Conservation (phyloP, 2,797 vertebrate species). For the Tadarida brasiliensis region DNA sequence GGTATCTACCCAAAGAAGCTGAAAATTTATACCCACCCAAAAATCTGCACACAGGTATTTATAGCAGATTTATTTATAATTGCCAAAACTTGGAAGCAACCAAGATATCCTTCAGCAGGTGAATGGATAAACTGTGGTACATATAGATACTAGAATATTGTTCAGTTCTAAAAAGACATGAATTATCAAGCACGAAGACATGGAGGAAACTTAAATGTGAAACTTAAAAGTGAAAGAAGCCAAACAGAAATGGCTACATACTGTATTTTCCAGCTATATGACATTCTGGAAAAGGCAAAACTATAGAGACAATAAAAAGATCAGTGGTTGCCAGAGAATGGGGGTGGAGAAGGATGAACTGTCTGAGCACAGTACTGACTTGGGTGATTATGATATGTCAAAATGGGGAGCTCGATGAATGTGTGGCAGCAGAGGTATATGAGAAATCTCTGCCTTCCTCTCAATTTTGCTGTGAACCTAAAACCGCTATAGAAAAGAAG, state of each 20-base stretch:
- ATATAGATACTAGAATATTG: neutral
- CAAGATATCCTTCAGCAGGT: neutral
- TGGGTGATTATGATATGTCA: neutral
- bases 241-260: neutral
- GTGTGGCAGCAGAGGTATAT: neutral
- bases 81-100: neutral
- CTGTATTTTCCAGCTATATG: neutral
- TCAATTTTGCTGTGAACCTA: neutral
- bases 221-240: neutral
- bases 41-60: neutral
- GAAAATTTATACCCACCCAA: neutral
- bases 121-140: neutral
- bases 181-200: neutral
- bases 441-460: neutral
- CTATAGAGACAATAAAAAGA: neutral
- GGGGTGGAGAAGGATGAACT: neutral
- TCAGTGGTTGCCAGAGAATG: neutral
- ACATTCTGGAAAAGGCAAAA: neutral
- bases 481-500: neutral
- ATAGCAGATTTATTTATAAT: neutral
- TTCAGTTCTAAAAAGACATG: neutral
- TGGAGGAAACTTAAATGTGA: neutral
- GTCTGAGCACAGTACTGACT: accelerated
- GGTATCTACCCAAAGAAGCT: neutral
- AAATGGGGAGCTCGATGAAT: neutral